A percentile compares a stretch with the other conserved stretches of the same genome.
Conservation (phyloP, 2,797 vertebrate genomes). For the Enoplosus armatus region DNA sequence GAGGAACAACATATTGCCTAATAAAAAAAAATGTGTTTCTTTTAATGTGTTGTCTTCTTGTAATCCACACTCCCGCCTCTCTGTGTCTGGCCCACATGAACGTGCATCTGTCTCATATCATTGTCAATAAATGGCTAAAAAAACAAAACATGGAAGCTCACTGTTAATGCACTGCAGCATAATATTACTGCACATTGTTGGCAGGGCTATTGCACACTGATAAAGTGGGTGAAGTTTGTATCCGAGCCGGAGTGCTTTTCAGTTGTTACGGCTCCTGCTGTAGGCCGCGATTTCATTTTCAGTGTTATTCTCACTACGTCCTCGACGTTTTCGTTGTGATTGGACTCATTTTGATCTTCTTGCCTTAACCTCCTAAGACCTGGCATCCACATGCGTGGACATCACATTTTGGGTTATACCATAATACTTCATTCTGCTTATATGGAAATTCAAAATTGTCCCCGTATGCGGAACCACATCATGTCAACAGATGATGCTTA, state of each 20-base stretch:
- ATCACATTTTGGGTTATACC: too few relatives aligned
- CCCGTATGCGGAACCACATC: too few relatives aligned
- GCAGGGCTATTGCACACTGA: not conserved
- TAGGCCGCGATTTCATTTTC: not conserved
- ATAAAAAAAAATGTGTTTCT: not conserved
- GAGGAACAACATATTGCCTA: not conserved
- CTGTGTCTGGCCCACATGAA: not conserved
- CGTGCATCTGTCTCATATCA: not conserved
- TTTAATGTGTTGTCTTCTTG: not conserved
- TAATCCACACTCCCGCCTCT: not conserved
- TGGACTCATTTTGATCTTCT: not conserved
- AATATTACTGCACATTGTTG: not conserved
- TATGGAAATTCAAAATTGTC: too few relatives aligned
- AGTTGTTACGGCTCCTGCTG: not conserved
- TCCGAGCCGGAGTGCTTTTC: too few relatives aligned
- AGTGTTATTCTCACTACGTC: not conserved
- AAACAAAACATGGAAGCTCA: too few relatives aligned
- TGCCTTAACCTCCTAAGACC: too few relatives aligned
- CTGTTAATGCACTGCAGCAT: not conserved
- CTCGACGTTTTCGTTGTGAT: not conserved
- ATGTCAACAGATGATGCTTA: too few relatives aligned
- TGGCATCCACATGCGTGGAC: too few relatives aligned
- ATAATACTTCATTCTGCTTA: too few relatives aligned
- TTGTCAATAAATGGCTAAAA: too few relatives aligned
- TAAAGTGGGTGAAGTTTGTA: not conserved